Percentiles rank a stretch among this genome's conserved stretches.
Conservation (phyloP, 1,140 invertebrate genomes). For the Zaprionus camerounensis region DNA sequence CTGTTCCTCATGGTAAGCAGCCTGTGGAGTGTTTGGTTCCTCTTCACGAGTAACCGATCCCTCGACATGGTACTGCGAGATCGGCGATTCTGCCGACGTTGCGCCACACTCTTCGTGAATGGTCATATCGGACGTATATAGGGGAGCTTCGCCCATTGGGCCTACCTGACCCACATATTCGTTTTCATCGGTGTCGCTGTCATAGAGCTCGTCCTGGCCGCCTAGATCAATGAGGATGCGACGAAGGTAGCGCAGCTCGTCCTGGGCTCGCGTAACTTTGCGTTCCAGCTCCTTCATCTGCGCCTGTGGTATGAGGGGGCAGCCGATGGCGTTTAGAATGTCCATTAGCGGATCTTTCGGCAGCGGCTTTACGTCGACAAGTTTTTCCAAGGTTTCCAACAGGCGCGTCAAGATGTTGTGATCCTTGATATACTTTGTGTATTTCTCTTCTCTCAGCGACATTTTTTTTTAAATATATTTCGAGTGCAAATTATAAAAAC, state of each 20-base stretch:
- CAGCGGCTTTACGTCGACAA: constrained; percentile 43
- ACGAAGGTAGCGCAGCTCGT: constrained; percentile 62
- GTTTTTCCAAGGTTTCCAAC: constrained; percentile 51
- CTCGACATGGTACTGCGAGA: constrained; percentile 3
- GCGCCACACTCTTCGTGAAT: neutral
- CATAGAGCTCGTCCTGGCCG: constrained; percentile 50
- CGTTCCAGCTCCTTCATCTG: constrained; percentile 69
- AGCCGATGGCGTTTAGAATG: constrained; percentile 50
- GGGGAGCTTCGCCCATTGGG: neutral
- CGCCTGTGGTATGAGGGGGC: constrained; percentile 63
- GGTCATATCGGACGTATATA: neutral
- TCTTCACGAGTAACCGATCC: neutral
- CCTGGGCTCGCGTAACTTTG: constrained; percentile 60
- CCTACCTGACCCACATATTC: constrained; percentile 55
- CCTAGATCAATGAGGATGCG: constrained; percentile 55
- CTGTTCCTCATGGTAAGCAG: constrained; percentile 11
- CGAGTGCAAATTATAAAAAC: neutral
- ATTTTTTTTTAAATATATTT: constrained; percentile 19
- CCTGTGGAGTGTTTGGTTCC: neutral
- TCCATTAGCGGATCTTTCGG: constrained; percentile 57
- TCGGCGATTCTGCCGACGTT: neutral
- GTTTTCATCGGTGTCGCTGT: constrained; percentile 56
- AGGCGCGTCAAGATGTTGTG: constrained; percentile 48
- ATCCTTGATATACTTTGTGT: constrained; percentile 45
- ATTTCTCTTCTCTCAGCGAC: constrained; percentile 49